Evolutionary conservation across 1,140 invertebrate species (phyloP).

Genomic region (Armadillidium nasatum): DNA sequence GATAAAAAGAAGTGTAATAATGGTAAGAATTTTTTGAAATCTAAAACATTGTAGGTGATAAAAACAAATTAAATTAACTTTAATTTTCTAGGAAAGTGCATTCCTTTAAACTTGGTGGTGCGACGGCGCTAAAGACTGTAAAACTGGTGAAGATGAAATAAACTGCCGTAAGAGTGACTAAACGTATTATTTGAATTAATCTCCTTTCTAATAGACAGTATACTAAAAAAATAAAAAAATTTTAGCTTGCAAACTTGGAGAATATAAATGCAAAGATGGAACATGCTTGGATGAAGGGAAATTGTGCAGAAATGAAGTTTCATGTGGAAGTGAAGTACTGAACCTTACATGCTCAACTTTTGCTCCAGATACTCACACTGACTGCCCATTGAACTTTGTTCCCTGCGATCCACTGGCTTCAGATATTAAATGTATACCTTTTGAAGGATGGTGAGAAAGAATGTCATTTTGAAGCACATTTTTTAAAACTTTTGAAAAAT

Average conservation of each 20-base stretch:
- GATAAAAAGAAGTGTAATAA: background rate
- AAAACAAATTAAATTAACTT: background rate
- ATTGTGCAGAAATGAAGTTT: background rate
- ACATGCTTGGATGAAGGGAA: background rate
- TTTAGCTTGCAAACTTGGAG: background rate
- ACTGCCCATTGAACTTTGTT: background rate
- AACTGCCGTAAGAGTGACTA: background rate
- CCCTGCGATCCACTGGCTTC: background rate
- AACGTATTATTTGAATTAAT: background rate
- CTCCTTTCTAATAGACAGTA: background rate
- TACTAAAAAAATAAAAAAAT: too few species aligned
- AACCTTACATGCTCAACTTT: background rate
- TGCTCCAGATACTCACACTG: background rate
- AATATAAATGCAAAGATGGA: background rate
- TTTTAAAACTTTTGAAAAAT: too few species aligned
- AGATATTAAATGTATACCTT: background rate
- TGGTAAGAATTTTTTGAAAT: background rate
- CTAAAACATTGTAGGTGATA: background rate
- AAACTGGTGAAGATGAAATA: background rate
- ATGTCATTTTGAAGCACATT: too few species aligned
- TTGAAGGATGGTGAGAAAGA: background rate
- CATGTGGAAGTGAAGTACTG: background rate
- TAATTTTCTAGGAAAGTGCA: background rate
- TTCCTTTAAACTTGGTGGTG: background rate
- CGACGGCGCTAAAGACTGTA: background rate